Base-by-base conservation (phyloP, 30 jellyfish, hydroid and myxozoan species). In the Turritopsis dohrnii region DNA sequence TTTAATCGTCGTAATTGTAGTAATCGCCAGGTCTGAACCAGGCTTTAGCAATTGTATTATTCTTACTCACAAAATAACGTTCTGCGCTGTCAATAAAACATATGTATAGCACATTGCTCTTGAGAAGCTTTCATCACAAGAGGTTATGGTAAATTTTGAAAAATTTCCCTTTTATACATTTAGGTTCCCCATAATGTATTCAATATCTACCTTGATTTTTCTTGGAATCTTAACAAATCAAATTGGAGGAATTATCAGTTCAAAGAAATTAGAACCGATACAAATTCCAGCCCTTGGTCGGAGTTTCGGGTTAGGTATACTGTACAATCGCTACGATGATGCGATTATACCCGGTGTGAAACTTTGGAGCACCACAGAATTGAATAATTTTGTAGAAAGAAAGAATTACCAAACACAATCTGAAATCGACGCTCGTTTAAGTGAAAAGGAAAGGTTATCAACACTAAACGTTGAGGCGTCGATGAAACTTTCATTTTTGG, bases 241-340 rank as follows among this genome's bases (percentile, higher is more conserved):
- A 41, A 3, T 41, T 41, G 9, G 13, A 3, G 60, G 13, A 41
- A 3, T 5, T 41, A 13, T 41, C 60, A 13, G 60, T 41, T 5
- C 60, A 41, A 41, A 41, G 60, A 41, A 13, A 41, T 41, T 41
- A 13, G 60, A 41, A 41, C 60, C 60, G 13, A 41, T 41, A 41
- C 29, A 66, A n/a, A 66, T 66, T 1, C 76, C 76, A 3, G 76
- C 76, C 29, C 76, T 66, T 25, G 76, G 76, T 66, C 76, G 76
- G 8, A 21, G 29, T 25, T 66, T 66, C 18, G 27, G 29, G 29
- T 66, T 66, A 26, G 76, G 76, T 66, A 26, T 8, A 4, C 18
- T 66, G 8, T 66, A 66, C 17, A 26, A 66, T 66, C 76, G 76
- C 8, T 25, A 26, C 29, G 29, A 26, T 66, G 76, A 66, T 66